Evolutionary conservation across 1,140 invertebrate genomes (phyloP), one percentile per base, ranked within the genome.

Genomic region (Lethrus apterus): DNA sequence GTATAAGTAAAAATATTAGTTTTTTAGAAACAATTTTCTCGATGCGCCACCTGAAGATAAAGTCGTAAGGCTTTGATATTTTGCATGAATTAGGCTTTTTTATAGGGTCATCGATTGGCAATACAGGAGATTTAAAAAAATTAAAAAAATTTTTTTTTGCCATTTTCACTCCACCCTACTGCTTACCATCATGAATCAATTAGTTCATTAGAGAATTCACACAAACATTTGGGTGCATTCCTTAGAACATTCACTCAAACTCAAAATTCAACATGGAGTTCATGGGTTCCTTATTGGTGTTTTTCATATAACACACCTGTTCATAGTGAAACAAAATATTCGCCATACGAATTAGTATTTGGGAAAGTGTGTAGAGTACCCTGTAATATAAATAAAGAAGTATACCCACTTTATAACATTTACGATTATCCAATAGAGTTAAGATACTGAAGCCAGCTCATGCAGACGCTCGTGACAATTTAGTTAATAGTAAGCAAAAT

Each of bases 291-390:
- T n/a, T n/a, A n/a, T n/a, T n/a, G n/a, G n/a, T n/a, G n/a, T n/a
- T n/a, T n/a, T n/a, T n/a, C n/a, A n/a, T 52, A 50, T 31, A 55
- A 50, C 21, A 55, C 46, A 23, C 46, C 30, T 5, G 46, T 52
- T 9, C 53, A 55, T 36, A 47, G 46, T 10, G 41, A 44, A 40
- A 54, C 46, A 26, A 21, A 40, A 18, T 51, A 49, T 32, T 50
- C 54, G 19, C 56, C 51, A 17, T 54, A 44, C 38, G 56, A 58
- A 24, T 40, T 56, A 45, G 54, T 56, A 36, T 58, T 58, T 31
- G 54, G 54, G 13, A 58, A 53, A 47, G 4, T 15, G n/a, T 47
- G 44, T 20, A 44, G 41, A 8, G 23, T 53, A 30, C 42, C 48
- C 2, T 44, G 26, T 19, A 44, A 21, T 13, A 13, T 4, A 15